phyloP scores from a whole-genome alignment of 2,888 invertebrate species.

The Trachelus tabidus region DNA sequence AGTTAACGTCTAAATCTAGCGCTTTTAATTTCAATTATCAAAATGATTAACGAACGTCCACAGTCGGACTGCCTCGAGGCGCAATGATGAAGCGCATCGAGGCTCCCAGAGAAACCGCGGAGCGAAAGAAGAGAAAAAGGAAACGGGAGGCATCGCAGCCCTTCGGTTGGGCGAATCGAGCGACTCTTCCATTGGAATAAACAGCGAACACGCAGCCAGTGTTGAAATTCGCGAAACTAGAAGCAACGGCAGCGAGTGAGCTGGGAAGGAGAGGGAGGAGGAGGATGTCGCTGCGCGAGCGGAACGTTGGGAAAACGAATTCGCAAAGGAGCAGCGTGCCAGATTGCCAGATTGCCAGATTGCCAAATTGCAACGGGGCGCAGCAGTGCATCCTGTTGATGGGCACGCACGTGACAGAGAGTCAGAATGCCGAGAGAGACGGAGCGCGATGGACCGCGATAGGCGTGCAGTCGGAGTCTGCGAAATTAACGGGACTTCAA shows the following conservation, averaged over 20 bases:
- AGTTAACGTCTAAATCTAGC: not conserved
- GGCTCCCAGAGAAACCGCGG: too few species aligned
- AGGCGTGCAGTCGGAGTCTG: not conserved
- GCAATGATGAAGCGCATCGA: too few species aligned
- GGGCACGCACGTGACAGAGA: constrained; percentile 16
- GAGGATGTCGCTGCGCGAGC: too few species aligned
- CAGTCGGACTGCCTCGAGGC: not conserved
- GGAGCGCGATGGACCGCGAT: not conserved
- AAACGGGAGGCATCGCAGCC: not conserved
- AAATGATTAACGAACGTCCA: not conserved
- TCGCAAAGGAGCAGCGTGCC: not conserved
- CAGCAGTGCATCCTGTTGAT: constrained; percentile 18
- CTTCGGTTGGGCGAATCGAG: not conserved
- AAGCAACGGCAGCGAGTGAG: not conserved
- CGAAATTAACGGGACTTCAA: not conserved
- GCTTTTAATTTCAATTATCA: not conserved
- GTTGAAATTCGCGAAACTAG: not conserved
- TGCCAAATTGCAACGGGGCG: not conserved
- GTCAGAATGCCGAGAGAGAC: not conserved
- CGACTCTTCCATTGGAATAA: not conserved
- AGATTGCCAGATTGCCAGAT: not conserved
- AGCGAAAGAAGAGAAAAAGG: too few species aligned
- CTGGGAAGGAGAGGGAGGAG: too few species aligned
- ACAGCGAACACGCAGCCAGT: not conserved
- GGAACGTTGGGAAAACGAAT: not conserved